phyloP scores from a whole-genome alignment of 2,113 vertebrate genomes.

The Hydrolagus affinis region DNA sequence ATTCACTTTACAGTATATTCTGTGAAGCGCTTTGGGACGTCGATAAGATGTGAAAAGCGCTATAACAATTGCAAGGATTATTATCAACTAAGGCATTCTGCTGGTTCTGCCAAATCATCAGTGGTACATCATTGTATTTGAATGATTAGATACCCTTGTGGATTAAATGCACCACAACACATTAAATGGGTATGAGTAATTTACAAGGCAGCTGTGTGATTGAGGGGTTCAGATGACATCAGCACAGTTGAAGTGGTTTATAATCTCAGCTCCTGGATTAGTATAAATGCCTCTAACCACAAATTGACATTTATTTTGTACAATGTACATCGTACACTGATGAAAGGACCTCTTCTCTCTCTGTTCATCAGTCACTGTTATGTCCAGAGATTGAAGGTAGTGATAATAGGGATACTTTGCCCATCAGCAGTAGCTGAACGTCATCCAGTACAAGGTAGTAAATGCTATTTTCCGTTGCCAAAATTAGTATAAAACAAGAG shows the following conservation, averaged over 20 bases:
- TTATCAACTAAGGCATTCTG: background rate
- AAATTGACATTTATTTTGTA: background rate
- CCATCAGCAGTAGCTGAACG: background rate
- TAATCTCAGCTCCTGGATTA: background rate
- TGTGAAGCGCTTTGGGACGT: no score
- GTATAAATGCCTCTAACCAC: background rate
- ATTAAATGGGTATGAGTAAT: background rate
- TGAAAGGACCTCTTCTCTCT: background rate
- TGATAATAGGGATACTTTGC: background rate
- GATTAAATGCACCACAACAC: background rate
- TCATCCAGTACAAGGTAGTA: background rate
- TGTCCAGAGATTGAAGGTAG: constrained; percentile 6
- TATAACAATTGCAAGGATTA: no score
- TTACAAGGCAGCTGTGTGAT: background rate
- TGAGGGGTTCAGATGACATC: background rate
- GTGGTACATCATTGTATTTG: background rate
- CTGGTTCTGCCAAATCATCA: background rate
- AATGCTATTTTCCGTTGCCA: background rate
- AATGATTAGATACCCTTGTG: background rate
- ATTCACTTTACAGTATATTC: no score
- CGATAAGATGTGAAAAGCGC: no score
- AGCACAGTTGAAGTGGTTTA: background rate
- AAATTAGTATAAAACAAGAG: background rate
- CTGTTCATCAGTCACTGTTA: background rate
- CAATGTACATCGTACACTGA: background rate